A percentile compares a stretch with the other conserved stretches of the same genome.
These are phyloP conservation scores for Stegastes partitus DNA, from an alignment of 2,113 vertebrate species.

Conservation along the genomic window DNA sequence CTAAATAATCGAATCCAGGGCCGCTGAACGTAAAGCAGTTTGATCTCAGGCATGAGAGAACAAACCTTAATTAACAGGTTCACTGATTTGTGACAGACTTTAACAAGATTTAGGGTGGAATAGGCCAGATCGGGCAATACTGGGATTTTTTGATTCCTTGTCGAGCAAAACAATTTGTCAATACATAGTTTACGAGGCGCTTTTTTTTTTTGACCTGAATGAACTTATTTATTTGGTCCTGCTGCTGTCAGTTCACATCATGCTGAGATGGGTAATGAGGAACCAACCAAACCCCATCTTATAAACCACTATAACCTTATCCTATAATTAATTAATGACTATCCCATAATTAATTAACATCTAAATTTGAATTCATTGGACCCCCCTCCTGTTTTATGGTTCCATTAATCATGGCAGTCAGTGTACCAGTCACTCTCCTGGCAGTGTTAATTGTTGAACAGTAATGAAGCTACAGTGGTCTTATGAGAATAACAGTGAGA, in stretches of 20 bases:
- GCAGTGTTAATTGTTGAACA: slow-evolving; percentile 73
- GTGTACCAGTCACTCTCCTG: slow-evolving; percentile 63
- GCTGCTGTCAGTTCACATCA: slow-evolving; percentile 26
- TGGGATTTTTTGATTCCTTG: slow-evolving; percentile 43
- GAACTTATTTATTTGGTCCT: neutral
- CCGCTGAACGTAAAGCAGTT: slow-evolving; percentile 47
- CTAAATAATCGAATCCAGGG: slow-evolving; percentile 55
- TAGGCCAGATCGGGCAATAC: slow-evolving; percentile 64
- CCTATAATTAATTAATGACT: slow-evolving; percentile 50
- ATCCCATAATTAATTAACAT: slow-evolving; percentile 64
- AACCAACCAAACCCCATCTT: slow-evolving; percentile 42
- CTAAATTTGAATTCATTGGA: slow-evolving; percentile 57
- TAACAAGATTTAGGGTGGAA: slow-evolving; percentile 65
- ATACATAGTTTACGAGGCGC: neutral
- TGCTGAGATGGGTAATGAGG: slow-evolving; percentile 18
- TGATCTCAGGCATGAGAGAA: slow-evolving; percentile 49
- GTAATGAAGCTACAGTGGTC: slow-evolving; percentile 75
- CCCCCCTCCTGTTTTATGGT: slow-evolving; percentile 49
- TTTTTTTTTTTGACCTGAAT: neutral
- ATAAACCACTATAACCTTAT: slow-evolving; percentile 44
- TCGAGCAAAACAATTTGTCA: neutral
- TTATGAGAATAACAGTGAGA: slow-evolving; percentile 71
- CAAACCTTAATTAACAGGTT: slow-evolving; percentile 76
- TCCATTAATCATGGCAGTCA: slow-evolving; percentile 70
- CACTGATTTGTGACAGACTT: slow-evolving; percentile 78